Base-by-base conservation (phyloP, 2,888 invertebrate species). In the Julus scandinavius region DNA sequence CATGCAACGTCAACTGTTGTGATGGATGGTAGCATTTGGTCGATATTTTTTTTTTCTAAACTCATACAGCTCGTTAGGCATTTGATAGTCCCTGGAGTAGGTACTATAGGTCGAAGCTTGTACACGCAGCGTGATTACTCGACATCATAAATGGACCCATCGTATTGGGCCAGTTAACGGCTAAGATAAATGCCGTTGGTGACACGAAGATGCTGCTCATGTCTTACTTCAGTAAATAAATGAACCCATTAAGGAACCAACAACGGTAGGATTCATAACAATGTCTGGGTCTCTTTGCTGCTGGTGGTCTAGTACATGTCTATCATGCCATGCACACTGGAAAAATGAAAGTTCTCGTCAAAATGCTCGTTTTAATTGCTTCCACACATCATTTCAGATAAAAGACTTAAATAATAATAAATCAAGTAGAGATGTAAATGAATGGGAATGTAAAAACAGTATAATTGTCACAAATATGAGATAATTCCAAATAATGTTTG, bases 161-260 rank as follows among this genome's bases (percentile, higher is more conserved):
- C 20, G 72, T 17, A 72, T 72, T 72, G 72, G 72, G 17, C 72
- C 72, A 72, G 72, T 29, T 72, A 72, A 72, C 20, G 72, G 29
- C 29, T 29, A 72, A 72, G 72, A 72, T 72, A 72, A 72, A 72
- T 72, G 72, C 29, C 29, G 29, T 29, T 72, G 72, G 72, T 72
- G 72, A 72, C 72, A 72, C 72, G 72, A 72, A 72, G 72, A 72
- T 72, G 72, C 72, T 72, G 72, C 72, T 72, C 72, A 72, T 20
- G 72, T 72, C 72, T 72, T 72, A 72, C 72, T 72, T 72, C 72
- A 72, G 72, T 9, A 72, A 72, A 72, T 72, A 72, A 72, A 72
- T 72, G 72, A 72, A 29, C 72, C 72, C 72, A 72, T 72, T 72
- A 72, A 72, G 72, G 72, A 72, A 72, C 72, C 72, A 29, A 72